Evolutionary conservation across 2,888 invertebrate genomes (phyloP), one percentile per base, ranked within the genome.

Genomic region (Pemphredon lugubris): DNA sequence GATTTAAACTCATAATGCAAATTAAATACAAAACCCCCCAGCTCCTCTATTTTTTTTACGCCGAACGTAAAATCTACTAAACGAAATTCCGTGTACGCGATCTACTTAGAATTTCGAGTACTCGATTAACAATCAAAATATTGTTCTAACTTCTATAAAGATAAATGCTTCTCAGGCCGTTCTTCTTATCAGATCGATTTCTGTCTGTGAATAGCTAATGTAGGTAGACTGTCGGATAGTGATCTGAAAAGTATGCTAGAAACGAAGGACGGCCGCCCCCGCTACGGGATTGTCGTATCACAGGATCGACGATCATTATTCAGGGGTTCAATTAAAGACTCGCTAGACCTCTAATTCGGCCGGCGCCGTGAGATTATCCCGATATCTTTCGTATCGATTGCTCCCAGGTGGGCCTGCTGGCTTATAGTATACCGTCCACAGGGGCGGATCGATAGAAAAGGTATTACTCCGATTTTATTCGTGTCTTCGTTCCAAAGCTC

Each of bases 271-370:
- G 79, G 68, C 73, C 73, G 66, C 73, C 77, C 70, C 80, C 80
- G 82, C 78, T 79, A 83, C 81, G 78, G 77, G 57, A 79, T 78
- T 72, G 73, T 76, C 82, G 79, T 85, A 85, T 88, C 86, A 77
- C 51, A 64, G 80, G 76, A 89, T 89, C 88, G 77, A 79, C 76
- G 84, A 86, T 87, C 88, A 88, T 89, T 88, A 88, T 88, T 89
- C 88, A 88, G 84, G 72, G 86, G 81, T 87, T 88, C 88, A 87
- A 89, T 89, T 89, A 89, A 88, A 89, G 87, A 74, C 84, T 84
- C 75, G 81, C 81, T 78, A 83, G 83, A 81, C 84, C 85, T 86
- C 85, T 87, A 88, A 88, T 87, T 88, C 86, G 84, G 81, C 74
- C 81, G 83, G 81, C 83, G 81, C 82, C 83, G 78, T 75, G 79